Percentiles rank a stretch among this genome's conserved stretches.
Evolutionary conservation across 2,113 vertebrate genomes (phyloP).

Genomic region (Thamnophis sirtalis): DNA sequence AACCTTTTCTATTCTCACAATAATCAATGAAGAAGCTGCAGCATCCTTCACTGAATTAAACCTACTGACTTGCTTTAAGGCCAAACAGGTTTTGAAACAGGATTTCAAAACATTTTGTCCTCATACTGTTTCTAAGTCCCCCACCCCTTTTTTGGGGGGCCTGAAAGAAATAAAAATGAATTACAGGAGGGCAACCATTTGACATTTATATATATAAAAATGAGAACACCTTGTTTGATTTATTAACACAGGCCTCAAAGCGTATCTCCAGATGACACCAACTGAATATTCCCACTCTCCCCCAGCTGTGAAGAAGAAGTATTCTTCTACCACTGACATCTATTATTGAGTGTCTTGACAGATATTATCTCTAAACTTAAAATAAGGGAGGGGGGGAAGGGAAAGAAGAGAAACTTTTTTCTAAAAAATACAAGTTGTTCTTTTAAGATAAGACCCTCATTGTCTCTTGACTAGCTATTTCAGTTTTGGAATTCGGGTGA

Average conservation of each 20-base stretch:
- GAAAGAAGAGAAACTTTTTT: neutral
- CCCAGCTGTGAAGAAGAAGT: constrained; percentile 16
- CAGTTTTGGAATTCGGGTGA: neutral
- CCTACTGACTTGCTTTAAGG: neutral
- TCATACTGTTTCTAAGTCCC: neutral
- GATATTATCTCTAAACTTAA: neutral
- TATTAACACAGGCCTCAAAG: constrained; percentile 11
- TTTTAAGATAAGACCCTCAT: neutral
- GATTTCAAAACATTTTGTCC: neutral
- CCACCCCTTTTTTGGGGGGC: neutral
- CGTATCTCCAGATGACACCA: constrained; percentile 13
- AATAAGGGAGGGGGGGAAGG: neutral
- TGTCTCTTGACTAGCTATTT: neutral
- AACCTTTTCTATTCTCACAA: neutral
- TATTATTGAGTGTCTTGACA: constrained; percentile 2
- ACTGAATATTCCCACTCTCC: neutral
- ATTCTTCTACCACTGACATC: neutral
- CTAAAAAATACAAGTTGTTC: neutral
- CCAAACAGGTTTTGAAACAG: neutral
- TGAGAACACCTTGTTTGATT: constrained; percentile 1
- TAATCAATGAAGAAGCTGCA: neutral
- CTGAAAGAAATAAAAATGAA: constrained; percentile 6
- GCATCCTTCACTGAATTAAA: neutral
- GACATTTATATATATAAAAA: neutral
- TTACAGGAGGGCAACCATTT: neutral